phyloP scores from a whole-genome alignment of 35 echinoderm and acorn worm genomes.

The Apostichopus parvimensis region DNA sequence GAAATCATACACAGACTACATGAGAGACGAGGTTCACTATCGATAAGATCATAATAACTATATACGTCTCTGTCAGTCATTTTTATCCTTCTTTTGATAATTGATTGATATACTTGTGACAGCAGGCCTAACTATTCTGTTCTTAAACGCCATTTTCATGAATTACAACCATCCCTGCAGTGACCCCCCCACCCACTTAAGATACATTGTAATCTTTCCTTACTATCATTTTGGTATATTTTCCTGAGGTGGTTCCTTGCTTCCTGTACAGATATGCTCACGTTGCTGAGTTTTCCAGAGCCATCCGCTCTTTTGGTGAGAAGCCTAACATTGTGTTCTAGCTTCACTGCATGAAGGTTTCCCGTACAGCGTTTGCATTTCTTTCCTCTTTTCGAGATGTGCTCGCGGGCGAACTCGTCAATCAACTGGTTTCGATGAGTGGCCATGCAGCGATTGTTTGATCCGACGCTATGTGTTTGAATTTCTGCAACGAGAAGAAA shows the following conservation, averaged over 20 bases:
- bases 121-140: no score
- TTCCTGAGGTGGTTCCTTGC: slow-evolving; percentile 76
- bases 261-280: slow-evolving; percentile 77
- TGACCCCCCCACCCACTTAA: background rate
- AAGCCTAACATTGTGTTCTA: slow-evolving; percentile 75
- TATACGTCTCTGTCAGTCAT: no score
- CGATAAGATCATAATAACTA: no score
- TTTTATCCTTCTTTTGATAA: no score
- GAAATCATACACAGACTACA: no score
- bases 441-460: slow-evolving; percentile 27
- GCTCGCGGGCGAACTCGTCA: slow-evolving; percentile 67
- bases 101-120: no score
- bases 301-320: slow-evolving; percentile 58
- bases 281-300: slow-evolving; percentile 37
- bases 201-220: background rate
- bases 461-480: background rate
- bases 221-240: slow-evolving; percentile 85
- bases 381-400: slow-evolving; percentile 51
- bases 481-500: background rate
- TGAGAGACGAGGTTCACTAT: no score
- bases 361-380: slow-evolving; percentile 72
- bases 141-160: background rate
- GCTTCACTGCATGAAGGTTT: slow-evolving; percentile 59
- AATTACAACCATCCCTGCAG: background rate
- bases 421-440: slow-evolving; percentile 56